Percentiles rank a stretch among this genome's conserved stretches.
Conservation (phyloP, 2,888 invertebrate species). For the Torymus texanus region DNA sequence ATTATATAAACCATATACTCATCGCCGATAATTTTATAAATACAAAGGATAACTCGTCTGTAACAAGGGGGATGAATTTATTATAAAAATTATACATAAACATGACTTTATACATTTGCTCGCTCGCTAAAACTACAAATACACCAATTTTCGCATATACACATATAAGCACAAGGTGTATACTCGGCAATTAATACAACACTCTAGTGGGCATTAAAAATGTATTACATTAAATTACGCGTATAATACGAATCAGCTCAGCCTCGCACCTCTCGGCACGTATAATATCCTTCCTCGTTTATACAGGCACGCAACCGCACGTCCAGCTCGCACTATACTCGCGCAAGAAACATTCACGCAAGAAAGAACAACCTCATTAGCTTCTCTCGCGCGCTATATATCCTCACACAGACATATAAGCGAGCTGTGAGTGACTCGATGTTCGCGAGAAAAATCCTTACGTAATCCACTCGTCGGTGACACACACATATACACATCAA, state of each 20-base stretch:
- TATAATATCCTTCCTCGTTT: conserved; percentile 6
- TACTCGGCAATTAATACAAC: not conserved
- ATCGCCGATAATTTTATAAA: not conserved
- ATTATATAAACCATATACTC: no score
- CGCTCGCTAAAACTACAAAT: no score
- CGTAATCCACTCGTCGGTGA: conserved; percentile 11
- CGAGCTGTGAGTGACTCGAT: conserved; percentile 29
- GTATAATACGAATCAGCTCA: not conserved
- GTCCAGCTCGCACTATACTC: not conserved
- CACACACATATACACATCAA: no score
- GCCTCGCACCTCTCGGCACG: not conserved
- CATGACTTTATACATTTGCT: no score
- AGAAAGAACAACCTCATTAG: conserved; percentile 1
- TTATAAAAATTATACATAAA: no score
- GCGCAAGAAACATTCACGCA: conserved; percentile 14
- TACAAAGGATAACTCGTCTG: no score
- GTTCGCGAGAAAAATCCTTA: conserved; percentile 46
- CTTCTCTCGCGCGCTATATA: not conserved
- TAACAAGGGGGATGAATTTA: no score
- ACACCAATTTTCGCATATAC: no score
- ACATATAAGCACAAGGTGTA: no score
- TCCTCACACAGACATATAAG: not conserved
- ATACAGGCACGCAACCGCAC: not conserved
- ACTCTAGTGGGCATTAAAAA: conserved; percentile 5
- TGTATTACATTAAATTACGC: conserved; percentile 15